Evolutionary conservation across 2,797 vertebrate species (phyloP), one percentile per base, ranked within the genome.

Genomic region (Microcaecilia unicolor): DNA sequence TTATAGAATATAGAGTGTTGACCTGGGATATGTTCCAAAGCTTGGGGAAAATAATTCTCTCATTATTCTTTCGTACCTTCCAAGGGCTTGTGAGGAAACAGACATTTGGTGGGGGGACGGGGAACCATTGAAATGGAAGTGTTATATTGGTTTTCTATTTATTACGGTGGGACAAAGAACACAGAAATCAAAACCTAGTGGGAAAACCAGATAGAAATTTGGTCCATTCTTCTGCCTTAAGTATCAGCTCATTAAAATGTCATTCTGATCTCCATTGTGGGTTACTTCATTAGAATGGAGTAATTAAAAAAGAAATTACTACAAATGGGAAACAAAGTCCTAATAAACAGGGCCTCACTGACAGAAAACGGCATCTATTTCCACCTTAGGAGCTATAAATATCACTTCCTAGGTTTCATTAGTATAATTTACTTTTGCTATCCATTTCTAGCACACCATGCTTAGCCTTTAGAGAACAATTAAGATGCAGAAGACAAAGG

Each of bases 221-320:
- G 15, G 46, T 31, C 27, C 6, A 16, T 31, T 18, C 29, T 16
- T 4, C 55, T 48, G 32, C 27, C 32, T 41, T 14, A 22, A 31
- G 16, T 34, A 31, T 30, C 23, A 32, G 24, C 19, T 48, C 53
- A 41, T 27, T 37, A 48, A 25, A 34, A 28, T 29, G 31, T 58
- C 22, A 45, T 36, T 47, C 31, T 15, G 16, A 27, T n/a, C 19
- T 19, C 16, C 33, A 25, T 34, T 48, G 35, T 44, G 31, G 23
- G 31, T 39, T 38, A 31, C 30, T 13, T 7, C 46, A 45, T 32
- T 32, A 64, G 48, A 22, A 19, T 23, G 35, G 31, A 31, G 27
- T 48, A 24, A 50, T 13, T 24, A 53, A 41, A n/a, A 47, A 1
- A 41, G 20, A 38, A 38, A 38, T 38, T 19, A 34, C 14, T 8